These are phyloP conservation scores for Nymphalis urticae DNA, from an alignment of 2,888 invertebrate species.

Conservation along the genomic window DNA sequence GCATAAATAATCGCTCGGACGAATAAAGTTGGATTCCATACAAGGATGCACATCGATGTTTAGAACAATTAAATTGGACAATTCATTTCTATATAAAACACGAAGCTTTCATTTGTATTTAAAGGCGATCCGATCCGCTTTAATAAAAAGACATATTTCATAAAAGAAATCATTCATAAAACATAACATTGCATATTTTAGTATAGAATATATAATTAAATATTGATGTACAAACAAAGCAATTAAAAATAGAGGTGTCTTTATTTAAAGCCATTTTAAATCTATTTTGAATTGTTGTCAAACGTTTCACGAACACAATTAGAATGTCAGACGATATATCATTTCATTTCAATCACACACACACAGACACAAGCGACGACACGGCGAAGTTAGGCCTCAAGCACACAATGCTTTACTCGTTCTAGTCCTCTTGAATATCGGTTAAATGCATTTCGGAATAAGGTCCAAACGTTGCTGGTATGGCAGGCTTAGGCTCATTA, in stretches of 20 bases:
- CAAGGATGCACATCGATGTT: too few relatives aligned
- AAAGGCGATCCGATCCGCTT: too few relatives aligned
- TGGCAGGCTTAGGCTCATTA: too few relatives aligned
- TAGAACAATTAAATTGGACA: too few relatives aligned
- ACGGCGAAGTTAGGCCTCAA: background rate
- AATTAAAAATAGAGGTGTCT: background rate
- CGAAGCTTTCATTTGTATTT: too few relatives aligned
- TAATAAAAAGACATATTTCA: background rate
- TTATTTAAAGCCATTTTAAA: slow-evolving; percentile 6
- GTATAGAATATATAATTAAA: background rate
- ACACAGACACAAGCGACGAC: background rate
- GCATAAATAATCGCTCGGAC: too few relatives aligned
- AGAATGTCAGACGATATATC: slow-evolving; percentile 23
- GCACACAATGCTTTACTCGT: background rate
- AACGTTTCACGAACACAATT: slow-evolving; percentile 22
- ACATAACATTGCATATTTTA: too few relatives aligned
- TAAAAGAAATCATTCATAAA: too few relatives aligned
- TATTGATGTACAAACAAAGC: background rate
- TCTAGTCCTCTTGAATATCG: too few relatives aligned
- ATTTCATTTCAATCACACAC: slow-evolving; percentile 5
- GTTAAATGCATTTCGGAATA: background rate
- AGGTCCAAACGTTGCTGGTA: too few relatives aligned
- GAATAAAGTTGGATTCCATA: too few relatives aligned
- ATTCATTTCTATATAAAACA: background rate
- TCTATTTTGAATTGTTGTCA: slow-evolving; percentile 14